Conservation (phyloP, 2,113 vertebrate genomes). For the Brienomyrus brachyistius region DNA sequence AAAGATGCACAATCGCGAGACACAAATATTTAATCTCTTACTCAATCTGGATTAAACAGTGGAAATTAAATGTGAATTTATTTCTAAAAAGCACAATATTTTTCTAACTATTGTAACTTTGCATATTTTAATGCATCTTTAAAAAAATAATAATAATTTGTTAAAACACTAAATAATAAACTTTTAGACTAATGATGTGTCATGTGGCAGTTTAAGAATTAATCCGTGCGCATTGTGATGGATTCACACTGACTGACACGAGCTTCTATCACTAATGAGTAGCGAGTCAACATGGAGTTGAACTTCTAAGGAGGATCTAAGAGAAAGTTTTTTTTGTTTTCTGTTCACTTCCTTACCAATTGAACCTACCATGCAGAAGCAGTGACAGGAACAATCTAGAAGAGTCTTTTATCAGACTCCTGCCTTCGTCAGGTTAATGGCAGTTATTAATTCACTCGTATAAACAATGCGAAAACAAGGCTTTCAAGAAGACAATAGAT, state of each 20-base stretch:
- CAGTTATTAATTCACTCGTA: slow-evolving; percentile 22
- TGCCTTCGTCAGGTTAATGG: background rate
- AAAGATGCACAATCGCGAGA: background rate
- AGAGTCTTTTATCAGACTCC: slow-evolving; percentile 9
- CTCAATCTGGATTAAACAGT: background rate
- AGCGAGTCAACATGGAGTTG: background rate
- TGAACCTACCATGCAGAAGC: slow-evolving; percentile 6
- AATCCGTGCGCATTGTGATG: background rate
- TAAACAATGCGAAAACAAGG: background rate
- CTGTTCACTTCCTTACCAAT: slow-evolving; percentile 1
- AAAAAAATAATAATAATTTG: background rate
- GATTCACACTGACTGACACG: background rate
- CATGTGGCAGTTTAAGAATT: background rate
- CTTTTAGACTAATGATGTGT: background rate
- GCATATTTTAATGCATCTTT: background rate
- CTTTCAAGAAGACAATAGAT: background rate
- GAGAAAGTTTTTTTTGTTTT: slow-evolving; percentile 3
- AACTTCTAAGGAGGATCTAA: slow-evolving; percentile 6
- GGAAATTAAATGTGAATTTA: background rate
- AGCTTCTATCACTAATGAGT: background rate
- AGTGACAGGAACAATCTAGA: slow-evolving; percentile 8
- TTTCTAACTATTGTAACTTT: background rate
- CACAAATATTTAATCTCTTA: background rate
- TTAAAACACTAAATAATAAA: background rate
- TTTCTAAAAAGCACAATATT: background rate